phyloP scores from a whole-genome alignment of 2,113 vertebrate species.

The Calypte anna region DNA sequence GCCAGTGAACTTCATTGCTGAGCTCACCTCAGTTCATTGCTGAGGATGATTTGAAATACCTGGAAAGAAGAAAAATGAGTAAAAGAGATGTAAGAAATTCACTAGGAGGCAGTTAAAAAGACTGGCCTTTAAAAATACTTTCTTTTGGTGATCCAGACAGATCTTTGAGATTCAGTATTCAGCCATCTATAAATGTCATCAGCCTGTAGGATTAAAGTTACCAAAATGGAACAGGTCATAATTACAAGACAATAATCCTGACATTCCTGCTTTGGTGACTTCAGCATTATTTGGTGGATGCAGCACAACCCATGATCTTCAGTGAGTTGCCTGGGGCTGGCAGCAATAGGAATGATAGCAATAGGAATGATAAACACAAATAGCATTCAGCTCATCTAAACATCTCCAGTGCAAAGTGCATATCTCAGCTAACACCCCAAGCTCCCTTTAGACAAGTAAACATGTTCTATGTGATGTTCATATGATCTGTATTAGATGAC shows the following conservation, averaged over 20 bases:
- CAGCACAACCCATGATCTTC: not conserved
- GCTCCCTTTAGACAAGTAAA: not conserved
- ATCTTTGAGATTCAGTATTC: not conserved
- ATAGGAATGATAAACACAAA: not conserved
- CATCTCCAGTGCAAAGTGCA: not conserved
- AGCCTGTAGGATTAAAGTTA: not conserved
- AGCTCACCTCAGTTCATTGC: not conserved
- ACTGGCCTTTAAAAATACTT: not conserved
- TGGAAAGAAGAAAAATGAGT: not conserved
- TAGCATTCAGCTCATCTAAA: not conserved
- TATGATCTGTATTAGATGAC: not conserved
- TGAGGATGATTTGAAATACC: not conserved
- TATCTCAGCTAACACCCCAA: not conserved
- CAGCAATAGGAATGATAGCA: not conserved
- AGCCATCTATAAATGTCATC: not conserved
- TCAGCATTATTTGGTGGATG: not conserved
- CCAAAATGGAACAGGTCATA: not conserved
- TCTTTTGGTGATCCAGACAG: not conserved
- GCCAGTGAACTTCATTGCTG: not conserved
- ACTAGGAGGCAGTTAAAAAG: not conserved
- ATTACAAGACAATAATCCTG: not conserved
- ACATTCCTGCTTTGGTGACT: not conserved
- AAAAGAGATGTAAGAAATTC: not conserved
- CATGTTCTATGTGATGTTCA: not conserved
- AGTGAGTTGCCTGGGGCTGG: not conserved